Percentiles rank a stretch among this genome's conserved stretches.
Conservation (phyloP, 2,797 vertebrate species). For the Catharus ustulatus region DNA sequence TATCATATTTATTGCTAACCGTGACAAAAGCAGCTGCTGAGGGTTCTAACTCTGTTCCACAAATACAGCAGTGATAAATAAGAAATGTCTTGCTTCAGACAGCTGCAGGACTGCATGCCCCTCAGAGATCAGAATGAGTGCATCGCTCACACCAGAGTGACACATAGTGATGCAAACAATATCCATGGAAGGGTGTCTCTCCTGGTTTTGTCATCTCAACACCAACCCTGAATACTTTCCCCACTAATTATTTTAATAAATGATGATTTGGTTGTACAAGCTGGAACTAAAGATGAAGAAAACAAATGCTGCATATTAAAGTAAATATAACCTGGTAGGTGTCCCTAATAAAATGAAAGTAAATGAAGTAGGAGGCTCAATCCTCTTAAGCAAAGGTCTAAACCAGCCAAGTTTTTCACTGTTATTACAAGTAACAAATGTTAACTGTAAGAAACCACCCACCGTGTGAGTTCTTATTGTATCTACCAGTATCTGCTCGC, state of each 20-base stretch:
- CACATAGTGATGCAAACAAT: not conserved
- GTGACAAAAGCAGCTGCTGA: not conserved
- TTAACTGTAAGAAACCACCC: not conserved
- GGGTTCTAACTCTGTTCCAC: not conserved
- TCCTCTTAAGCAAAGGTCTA: not conserved
- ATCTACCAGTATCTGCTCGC: not conserved
- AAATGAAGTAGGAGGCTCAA: not conserved
- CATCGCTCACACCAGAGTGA: not conserved
- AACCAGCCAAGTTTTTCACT: not conserved
- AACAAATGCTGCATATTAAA: not conserved
- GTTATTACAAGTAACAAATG: not conserved
- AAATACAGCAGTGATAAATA: not conserved
- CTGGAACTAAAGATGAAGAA: not conserved
- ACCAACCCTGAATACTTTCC: not conserved
- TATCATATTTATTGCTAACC: not conserved
- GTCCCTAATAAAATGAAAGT: not conserved
- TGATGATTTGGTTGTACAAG: not conserved
- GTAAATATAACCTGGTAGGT: not conserved
- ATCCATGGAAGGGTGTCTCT: fast-evolving
- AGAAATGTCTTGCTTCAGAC: not conserved
- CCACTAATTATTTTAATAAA: not conserved
- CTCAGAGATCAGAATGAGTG: not conserved
- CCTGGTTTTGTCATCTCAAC: not conserved
- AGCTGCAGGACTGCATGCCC: not conserved
- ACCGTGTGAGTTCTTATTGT: not conserved